phyloP scores from a whole-genome alignment of 2,888 invertebrate species.

The Leptinotarsa tumamoca region DNA sequence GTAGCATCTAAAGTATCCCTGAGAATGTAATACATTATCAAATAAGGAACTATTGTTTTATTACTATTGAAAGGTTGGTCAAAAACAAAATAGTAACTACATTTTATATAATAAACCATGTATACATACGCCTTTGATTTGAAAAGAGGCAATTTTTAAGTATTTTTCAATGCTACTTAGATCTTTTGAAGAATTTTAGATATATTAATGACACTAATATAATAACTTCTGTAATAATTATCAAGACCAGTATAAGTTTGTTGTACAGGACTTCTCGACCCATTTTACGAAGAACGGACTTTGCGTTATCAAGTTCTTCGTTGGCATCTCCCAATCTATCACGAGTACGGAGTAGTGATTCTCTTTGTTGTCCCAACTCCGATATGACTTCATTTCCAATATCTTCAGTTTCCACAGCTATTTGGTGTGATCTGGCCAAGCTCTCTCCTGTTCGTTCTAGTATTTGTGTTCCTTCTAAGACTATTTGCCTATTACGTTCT shows the following conservation, averaged over 20 bases:
- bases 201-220: constrained; percentile 75
- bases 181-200: constrained; percentile 70
- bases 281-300: constrained; percentile 75
- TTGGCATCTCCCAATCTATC: constrained; percentile 79
- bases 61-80: background rate
- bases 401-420: constrained; percentile 82
- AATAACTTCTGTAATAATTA: constrained; percentile 78
- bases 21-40: constrained; percentile 72
- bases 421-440: constrained; percentile 76
- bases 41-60: constrained; percentile 56
- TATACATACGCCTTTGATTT: too few relatives aligned
- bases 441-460: constrained; percentile 74
- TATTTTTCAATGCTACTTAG: constrained; percentile 18
- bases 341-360: constrained; percentile 76
- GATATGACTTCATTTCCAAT: constrained; percentile 82
- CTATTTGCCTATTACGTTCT: constrained; percentile 71
- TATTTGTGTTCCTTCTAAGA: constrained; percentile 70
- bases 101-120: too few relatives aligned
- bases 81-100: background rate
- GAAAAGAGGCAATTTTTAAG: too few relatives aligned
- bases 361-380: constrained; percentile 82
- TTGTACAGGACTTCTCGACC: constrained; percentile 79
- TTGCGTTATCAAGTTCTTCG: constrained; percentile 75
- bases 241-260: constrained; percentile 78
- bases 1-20: constrained; percentile 87